Percentiles rank a stretch among this genome's conserved stretches.
These are phyloP conservation scores for Torymus tubicola DNA, from an alignment of 2,888 invertebrate species.

Conservation along the genomic window DNA sequence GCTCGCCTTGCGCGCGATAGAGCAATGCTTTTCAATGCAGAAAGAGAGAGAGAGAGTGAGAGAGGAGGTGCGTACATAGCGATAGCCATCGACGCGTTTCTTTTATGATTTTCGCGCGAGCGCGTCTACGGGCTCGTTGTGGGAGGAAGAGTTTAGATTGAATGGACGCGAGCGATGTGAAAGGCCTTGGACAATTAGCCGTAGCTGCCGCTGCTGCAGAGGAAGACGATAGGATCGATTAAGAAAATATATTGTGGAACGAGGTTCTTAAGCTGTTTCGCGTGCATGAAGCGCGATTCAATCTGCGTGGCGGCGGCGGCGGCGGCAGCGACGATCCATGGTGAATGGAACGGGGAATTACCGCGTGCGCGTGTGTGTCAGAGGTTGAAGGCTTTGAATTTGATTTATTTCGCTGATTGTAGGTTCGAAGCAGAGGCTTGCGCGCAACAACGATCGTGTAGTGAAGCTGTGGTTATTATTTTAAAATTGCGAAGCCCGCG, in stretches of 20 bases:
- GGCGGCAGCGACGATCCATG: not conserved
- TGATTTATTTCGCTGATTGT: not conserved
- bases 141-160: no score
- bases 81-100: not conserved
- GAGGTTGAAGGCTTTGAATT: not conserved
- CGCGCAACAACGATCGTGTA: no score
- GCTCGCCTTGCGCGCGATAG: no score
- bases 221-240: slow-evolving; percentile 21
- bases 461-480: no score
- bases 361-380: not conserved
- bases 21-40: no score
- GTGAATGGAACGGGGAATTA: not conserved
- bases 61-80: no score
- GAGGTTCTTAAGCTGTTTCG: no score
- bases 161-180: no score
- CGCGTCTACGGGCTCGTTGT: not conserved
- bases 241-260: slow-evolving; percentile 16
- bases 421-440: no score
- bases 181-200: slow-evolving; percentile 5
- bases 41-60: no score
- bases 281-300: not conserved
- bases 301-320: not conserved
- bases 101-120: slow-evolving; percentile 23
- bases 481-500: no score
- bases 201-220: not conserved